Evolutionary conservation across 2,888 invertebrate species (phyloP).

Genomic region (Pardosa pseudoannulata): DNA sequence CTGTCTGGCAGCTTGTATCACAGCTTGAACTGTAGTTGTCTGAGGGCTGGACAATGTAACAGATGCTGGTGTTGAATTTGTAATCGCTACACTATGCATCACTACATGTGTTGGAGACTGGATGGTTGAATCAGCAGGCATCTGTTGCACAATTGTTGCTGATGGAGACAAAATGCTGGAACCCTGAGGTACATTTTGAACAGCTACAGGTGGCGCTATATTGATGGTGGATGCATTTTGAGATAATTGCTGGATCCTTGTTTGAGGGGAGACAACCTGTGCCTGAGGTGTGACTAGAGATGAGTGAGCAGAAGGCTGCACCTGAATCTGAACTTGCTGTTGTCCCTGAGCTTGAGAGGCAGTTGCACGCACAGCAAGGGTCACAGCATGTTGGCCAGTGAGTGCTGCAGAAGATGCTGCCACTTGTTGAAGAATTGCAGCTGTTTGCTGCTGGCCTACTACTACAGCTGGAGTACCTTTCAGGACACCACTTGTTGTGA

Average conservation of each 20-base stretch:
- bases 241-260: slow-evolving; percentile 36
- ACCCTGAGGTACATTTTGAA: slow-evolving; percentile 29
- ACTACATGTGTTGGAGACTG: slow-evolving; percentile 53
- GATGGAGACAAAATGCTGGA: slow-evolving; percentile 33
- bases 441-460: slow-evolving; percentile 54
- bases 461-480: slow-evolving; percentile 68
- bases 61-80: background rate
- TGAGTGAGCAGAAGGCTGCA: slow-evolving; percentile 41
- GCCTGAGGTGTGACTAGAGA: slow-evolving; percentile 45
- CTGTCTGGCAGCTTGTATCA: slow-evolving; percentile 60
- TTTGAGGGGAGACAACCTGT: slow-evolving; percentile 56
- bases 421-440: slow-evolving; percentile 58
- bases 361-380: slow-evolving; percentile 63
- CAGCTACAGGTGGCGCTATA: slow-evolving; percentile 26
- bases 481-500: slow-evolving; percentile 60
- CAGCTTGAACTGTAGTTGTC: slow-evolving; percentile 60
- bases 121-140: slow-evolving; percentile 27
- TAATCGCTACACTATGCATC: slow-evolving; percentile 40
- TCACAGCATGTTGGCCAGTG: slow-evolving; percentile 59
- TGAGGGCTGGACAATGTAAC: slow-evolving; percentile 12
- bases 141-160: slow-evolving; percentile 38
- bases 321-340: slow-evolving; percentile 67
- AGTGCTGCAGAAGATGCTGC: slow-evolving; percentile 40
- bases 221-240: slow-evolving; percentile 27
- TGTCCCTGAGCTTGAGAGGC: slow-evolving; percentile 43